phyloP scores from a whole-genome alignment of 2,888 invertebrate species.

The Conomelus anceps region DNA sequence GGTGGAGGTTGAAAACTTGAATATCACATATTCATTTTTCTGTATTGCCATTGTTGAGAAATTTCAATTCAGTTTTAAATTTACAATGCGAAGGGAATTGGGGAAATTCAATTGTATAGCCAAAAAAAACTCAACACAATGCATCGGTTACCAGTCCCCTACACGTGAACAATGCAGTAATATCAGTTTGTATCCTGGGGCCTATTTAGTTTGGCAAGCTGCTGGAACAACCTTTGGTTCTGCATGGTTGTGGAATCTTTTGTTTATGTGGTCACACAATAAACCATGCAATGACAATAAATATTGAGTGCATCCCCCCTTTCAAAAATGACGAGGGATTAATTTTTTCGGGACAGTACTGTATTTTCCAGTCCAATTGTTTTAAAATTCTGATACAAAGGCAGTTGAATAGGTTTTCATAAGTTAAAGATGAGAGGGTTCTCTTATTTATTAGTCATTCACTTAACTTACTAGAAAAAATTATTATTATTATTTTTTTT shows the following conservation, averaged over 20 bases:
- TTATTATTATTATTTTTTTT: not conserved
- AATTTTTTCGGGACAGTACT: not conserved
- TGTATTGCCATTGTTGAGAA: no score
- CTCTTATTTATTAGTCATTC: not conserved
- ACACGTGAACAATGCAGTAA: not conserved
- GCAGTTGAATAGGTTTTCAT: not conserved
- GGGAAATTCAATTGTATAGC: not conserved
- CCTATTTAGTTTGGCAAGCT: not conserved
- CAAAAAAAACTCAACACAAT: not conserved
- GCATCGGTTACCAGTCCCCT: not conserved
- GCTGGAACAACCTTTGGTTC: not conserved
- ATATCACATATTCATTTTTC: no score
- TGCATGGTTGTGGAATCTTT: not conserved
- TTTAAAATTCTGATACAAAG: not conserved
- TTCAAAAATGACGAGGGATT: not conserved
- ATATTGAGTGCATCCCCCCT: not conserved
- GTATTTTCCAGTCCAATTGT: not conserved
- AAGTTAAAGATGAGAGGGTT: not conserved
- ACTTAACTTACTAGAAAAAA: not conserved
- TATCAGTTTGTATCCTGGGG: not conserved
- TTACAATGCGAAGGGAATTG: not conserved
- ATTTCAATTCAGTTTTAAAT: not conserved
- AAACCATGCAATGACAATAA: not conserved
- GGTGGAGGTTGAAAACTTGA: no score
- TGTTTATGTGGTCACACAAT: not conserved